phyloP scores from a whole-genome alignment of 2,113 vertebrate genomes.

The Taxidea taxus region DNA sequence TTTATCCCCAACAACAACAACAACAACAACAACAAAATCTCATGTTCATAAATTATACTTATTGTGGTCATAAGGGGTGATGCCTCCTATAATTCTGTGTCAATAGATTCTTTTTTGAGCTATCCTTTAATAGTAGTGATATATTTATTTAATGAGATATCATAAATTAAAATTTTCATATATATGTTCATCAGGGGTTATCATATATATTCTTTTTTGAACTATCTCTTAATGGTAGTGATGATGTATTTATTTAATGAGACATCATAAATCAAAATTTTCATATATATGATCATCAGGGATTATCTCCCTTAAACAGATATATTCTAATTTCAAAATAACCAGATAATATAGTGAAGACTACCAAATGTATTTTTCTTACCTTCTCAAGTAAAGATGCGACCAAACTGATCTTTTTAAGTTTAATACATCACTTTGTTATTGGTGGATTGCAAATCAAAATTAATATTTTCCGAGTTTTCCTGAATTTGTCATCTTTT shows the following conservation, averaged over 20 bases:
- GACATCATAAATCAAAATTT: background rate
- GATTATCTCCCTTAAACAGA: background rate
- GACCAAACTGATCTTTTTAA: too few species aligned
- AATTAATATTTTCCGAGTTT: background rate
- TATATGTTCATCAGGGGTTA: background rate
- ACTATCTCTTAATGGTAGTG: background rate
- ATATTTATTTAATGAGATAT: background rate
- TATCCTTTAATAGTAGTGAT: background rate
- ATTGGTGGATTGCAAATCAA: background rate
- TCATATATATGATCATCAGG: background rate
- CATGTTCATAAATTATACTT: too few species aligned
- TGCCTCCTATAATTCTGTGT: background rate
- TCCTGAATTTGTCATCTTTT: background rate
- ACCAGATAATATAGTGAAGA: background rate
- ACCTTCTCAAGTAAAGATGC: background rate
- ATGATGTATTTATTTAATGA: background rate
- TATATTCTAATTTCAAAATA: background rate
- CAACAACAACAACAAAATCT: too few species aligned
- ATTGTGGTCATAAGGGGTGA: background rate
- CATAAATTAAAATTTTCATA: background rate
- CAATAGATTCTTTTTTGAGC: background rate
- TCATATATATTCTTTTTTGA: background rate
- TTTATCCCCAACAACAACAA: background rate
- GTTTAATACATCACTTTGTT: background rate
- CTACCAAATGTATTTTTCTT: background rate